phyloP scores from a whole-genome alignment of 1,140 invertebrate species.

The Drosophila bifasciata region DNA sequence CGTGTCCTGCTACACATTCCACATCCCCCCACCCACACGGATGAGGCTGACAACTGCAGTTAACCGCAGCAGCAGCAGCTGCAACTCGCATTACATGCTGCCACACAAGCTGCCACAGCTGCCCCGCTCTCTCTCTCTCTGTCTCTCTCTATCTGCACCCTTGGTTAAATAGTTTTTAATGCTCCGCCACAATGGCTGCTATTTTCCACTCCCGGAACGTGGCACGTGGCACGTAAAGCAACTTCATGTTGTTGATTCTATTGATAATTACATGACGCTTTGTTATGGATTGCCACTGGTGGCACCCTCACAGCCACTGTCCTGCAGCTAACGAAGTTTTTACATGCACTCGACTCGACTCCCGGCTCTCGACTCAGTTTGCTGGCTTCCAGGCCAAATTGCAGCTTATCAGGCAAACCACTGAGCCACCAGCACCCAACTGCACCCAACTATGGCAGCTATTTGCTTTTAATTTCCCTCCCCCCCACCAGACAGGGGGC shows the following conservation, averaged over 20 bases:
- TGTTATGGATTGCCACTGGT: slow-evolving; percentile 65
- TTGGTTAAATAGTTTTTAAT: slow-evolving; percentile 66
- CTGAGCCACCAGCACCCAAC: background rate
- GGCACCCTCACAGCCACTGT: slow-evolving; percentile 9
- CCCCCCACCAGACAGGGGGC: slow-evolving; percentile 49
- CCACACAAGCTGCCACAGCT: slow-evolving; percentile 35
- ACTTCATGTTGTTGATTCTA: slow-evolving; percentile 67
- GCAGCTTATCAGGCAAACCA: slow-evolving; percentile 69
- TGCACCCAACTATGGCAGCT: slow-evolving; percentile 49
- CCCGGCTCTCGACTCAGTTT: background rate
- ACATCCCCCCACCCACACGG: background rate
- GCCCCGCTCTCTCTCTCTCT: slow-evolving; percentile 2
- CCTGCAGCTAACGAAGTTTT: slow-evolving; percentile 53
- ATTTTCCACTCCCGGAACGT: too few relatives aligned
- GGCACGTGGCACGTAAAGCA: slow-evolving; percentile 7
- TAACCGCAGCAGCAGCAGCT: slow-evolving; percentile 30
- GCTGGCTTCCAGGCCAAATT: slow-evolving; percentile 38
- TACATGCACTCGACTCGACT: slow-evolving; percentile 43
- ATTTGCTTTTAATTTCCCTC: slow-evolving; percentile 78
- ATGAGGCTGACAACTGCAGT: slow-evolving; percentile 17
- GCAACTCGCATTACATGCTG: slow-evolving; percentile 40
- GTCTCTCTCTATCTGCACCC: background rate
- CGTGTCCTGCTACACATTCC: background rate
- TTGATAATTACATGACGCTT: slow-evolving; percentile 76
- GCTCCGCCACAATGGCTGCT: slow-evolving; percentile 21